A percentile compares a stretch with the other conserved stretches of the same genome.
phyloP scores from a whole-genome alignment of 2,797 vertebrate species.

The Pseudomugil gertrudae region DNA sequence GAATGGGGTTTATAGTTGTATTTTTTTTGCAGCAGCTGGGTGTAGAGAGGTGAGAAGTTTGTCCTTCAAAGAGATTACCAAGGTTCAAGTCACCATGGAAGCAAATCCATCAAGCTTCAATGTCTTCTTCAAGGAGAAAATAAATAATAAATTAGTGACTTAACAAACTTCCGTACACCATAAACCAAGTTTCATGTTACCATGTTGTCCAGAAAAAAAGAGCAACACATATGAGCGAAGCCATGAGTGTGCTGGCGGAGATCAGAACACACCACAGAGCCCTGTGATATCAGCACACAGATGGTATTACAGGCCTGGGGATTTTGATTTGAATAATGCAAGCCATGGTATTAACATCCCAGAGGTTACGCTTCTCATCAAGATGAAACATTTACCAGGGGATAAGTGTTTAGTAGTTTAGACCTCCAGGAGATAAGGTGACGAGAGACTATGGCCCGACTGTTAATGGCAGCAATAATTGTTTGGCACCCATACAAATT shows the following conservation, averaged over 20 bases:
- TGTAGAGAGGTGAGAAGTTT: slow-evolving; percentile 24
- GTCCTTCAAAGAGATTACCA: slow-evolving; percentile 44
- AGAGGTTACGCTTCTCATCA: slow-evolving; percentile 51
- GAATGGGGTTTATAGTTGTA: slow-evolving; percentile 20
- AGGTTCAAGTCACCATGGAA: slow-evolving; percentile 27
- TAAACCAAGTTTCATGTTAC: slow-evolving; percentile 20
- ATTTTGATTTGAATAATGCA: slow-evolving; percentile 61
- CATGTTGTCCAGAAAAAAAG: slow-evolving; percentile 5
- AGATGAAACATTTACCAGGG: slow-evolving; percentile 64
- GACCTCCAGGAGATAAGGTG: slow-evolving; percentile 43
- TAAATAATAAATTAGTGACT: not conserved
- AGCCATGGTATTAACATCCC: slow-evolving; percentile 29
- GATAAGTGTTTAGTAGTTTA: slow-evolving; percentile 42
- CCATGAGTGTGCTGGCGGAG: not conserved
- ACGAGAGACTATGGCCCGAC: slow-evolving; percentile 27
- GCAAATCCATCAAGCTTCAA: slow-evolving; percentile 46
- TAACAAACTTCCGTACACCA: slow-evolving; percentile 1
- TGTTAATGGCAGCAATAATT: slow-evolving; percentile 42
- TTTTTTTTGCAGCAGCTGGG: slow-evolving; percentile 12
- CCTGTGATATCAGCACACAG: slow-evolving; percentile 26
- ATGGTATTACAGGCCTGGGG: slow-evolving; percentile 42
- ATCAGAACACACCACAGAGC: not conserved
- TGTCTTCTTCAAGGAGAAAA: slow-evolving; percentile 35
- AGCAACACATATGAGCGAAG: not conserved
- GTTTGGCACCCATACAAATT: slow-evolving; percentile 4